Evolutionary conservation across 2,888 invertebrate species (phyloP), one percentile per base, ranked within the genome.

Genomic region (Xylota sylvarum): DNA sequence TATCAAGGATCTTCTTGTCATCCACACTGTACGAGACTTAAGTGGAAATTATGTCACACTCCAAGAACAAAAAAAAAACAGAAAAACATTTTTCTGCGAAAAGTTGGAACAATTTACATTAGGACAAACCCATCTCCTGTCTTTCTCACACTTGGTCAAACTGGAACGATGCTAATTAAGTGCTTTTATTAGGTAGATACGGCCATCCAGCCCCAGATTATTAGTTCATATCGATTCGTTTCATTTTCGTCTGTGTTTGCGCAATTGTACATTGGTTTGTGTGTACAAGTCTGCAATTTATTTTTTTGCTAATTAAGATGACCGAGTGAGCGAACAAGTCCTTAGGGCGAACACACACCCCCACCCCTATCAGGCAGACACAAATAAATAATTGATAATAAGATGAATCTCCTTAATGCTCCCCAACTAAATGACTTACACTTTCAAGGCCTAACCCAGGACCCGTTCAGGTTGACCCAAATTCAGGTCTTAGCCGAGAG

Each of bases 131-230:
- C 9, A 30, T 6, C 60, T 17, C 5, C 40, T 32, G 55, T 12
- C 30, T 56, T 30, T 6, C 65, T 23, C 46, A 17, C 19, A n/a
- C 37, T 76, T 56, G 35, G 46, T n/a, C 35, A 60, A 30, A 50
- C 58, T 58, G 67, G 37, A 77, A 77, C 58, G 77, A 67, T 48
- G n/a, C 48, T 77, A 77, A 77, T 77, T 77, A 77, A 77, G 77
- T 48, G 50, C 58, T 30, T 48, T 67, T 50, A 67, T 77, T 77
- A 58, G 56, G 50, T 48, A 32, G 55, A 30, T 48, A 48, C 77
- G 12, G 17, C 4, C 67, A n/a, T 46, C 65, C 67, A 32, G 1
- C 23, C 46, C 27, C 35, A 23, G 55, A 48, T 56, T 65, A 76
- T 76, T 65, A 46, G 30, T 27, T 40, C 30, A 40, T 52, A 48